Conservation (phyloP, 2,113 vertebrate species). For the Amia ocellicauda region DNA sequence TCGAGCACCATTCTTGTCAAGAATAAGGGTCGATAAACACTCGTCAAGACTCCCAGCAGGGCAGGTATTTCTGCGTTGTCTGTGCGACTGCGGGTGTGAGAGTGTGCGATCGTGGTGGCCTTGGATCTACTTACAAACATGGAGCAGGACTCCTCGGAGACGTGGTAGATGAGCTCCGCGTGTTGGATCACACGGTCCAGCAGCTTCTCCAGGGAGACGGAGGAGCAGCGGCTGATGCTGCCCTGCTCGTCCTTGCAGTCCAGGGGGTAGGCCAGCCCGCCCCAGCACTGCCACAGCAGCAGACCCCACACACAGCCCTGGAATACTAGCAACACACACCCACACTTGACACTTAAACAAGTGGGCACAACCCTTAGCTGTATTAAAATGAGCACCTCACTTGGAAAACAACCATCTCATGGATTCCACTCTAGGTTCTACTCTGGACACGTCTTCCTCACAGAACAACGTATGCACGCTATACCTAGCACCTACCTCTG, state of each 20-base stretch:
- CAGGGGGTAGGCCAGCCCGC: conserved; percentile 36
- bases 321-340: conserved; percentile 27
- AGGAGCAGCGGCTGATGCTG: conserved; percentile 40
- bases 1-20: no score
- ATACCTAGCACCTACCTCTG: no score
- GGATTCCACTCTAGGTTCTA: no score
- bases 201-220: conserved; percentile 67
- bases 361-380: no score
- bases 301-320: conserved; percentile 30
- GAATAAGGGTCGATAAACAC: no score
- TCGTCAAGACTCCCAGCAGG: no score
- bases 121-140: conserved; percentile 59
- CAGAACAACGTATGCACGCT: no score
- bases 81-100: no score
- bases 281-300: conserved; percentile 40
- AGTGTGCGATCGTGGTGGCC: not conserved
- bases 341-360: not conserved
- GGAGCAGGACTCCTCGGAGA: conserved; percentile 62
- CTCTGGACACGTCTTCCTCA: no score
- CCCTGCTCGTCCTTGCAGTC: conserved; percentile 55
- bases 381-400: no score
- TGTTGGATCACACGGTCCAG: conserved; percentile 68
- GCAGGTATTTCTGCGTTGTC: no score
- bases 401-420: no score
- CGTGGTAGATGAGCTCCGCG: conserved; percentile 63